Evolutionary conservation across 2,888 invertebrate genomes (phyloP).

Genomic region (Macrosoma leucophasiata): DNA sequence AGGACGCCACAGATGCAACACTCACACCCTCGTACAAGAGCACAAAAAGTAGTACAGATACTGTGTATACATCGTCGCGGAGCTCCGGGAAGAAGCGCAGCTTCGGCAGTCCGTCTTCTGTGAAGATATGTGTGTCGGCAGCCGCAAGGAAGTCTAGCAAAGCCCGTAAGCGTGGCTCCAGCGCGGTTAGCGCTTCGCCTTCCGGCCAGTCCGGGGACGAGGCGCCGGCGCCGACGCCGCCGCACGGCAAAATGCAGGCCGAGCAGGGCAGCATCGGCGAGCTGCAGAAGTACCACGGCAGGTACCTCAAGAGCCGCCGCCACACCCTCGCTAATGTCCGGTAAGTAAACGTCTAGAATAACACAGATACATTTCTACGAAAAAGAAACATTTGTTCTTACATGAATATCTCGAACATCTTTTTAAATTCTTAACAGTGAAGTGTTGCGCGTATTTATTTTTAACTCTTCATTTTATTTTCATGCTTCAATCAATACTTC

Average conservation of each 20-base stretch:
- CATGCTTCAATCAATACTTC: no score
- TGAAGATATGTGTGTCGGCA: conserved; percentile 74
- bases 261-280: conserved; percentile 94
- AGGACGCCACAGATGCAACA: conserved; percentile 68
- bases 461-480: no score
- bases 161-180: conserved; percentile 68
- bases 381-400: no score
- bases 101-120: conserved; percentile 75
- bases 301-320: conserved; percentile 89
- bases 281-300: conserved; percentile 90
- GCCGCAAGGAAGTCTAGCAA: conserved; percentile 71
- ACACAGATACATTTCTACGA: no score
- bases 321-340: conserved; percentile 95
- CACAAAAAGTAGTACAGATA: conserved; percentile 68
- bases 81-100: conserved; percentile 70
- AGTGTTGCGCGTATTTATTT: no score
- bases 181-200: conserved; percentile 44
- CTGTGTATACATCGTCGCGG: conserved; percentile 65
- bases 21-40: conserved; percentile 71
- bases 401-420: no score
- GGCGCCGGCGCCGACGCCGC: conserved; percentile 45
- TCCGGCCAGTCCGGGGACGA: conserved; percentile 50
- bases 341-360: conserved; percentile 82
- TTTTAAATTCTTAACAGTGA: no score
- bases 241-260: conserved; percentile 88